phyloP scores from a whole-genome alignment of 2,888 invertebrate genomes.

The Petrolisthes cinctipes region DNA sequence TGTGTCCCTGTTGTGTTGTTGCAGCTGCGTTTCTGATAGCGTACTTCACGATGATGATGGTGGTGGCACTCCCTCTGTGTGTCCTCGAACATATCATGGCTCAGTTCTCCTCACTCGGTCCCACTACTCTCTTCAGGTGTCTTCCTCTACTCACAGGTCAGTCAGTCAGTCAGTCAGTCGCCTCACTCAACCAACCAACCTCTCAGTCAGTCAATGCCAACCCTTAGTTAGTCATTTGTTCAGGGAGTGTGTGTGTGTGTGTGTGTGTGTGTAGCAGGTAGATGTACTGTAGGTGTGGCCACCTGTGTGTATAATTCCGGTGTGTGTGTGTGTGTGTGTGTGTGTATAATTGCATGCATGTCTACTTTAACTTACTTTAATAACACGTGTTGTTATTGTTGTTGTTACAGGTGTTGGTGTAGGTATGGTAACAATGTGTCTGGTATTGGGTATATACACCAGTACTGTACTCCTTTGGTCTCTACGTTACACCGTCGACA shows the following conservation, averaged over 20 bases:
- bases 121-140: slow-evolving; percentile 53
- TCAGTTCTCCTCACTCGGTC: slow-evolving; percentile 56
- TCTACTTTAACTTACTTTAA: background rate
- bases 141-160: slow-evolving; percentile 47
- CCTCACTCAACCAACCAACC: background rate
- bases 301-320: background rate
- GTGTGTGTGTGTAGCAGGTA: no score
- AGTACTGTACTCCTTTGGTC: slow-evolving; percentile 43
- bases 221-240: no score
- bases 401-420: slow-evolving; percentile 49
- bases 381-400: no score
- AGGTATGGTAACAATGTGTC: slow-evolving; percentile 47
- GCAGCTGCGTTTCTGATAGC: slow-evolving; percentile 54
- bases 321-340: no score
- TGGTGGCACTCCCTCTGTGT: slow-evolving; percentile 33
- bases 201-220: no score
- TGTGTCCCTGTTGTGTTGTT: background rate
- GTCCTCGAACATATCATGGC: slow-evolving; percentile 54
- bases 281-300: no score
- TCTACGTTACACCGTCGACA: slow-evolving; percentile 31
- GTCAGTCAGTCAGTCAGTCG: background rate
- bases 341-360: no score
- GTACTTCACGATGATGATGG: slow-evolving; percentile 33
- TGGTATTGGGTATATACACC: slow-evolving; percentile 36
- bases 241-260: no score